Conservation (phyloP, 2,888 invertebrate genomes). For the Carabus problematicus region DNA sequence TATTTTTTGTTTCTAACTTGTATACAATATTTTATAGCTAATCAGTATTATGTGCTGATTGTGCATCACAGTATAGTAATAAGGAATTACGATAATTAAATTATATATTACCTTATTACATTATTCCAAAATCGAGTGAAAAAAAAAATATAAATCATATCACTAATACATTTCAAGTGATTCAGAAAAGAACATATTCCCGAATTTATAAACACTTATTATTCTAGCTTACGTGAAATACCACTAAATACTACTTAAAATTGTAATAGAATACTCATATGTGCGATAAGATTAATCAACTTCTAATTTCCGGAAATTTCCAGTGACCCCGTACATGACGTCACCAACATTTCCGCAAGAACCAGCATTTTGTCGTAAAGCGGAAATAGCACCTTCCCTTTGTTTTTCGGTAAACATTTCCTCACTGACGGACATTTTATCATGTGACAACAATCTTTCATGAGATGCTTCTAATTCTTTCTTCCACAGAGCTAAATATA, state of each 20-base stretch:
- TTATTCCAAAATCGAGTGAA: no score
- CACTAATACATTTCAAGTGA: no score
- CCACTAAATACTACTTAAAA: not conserved
- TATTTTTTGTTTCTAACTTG: no score
- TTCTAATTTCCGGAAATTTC: conserved; percentile 80
- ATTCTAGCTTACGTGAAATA: not conserved
- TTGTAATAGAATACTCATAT: not conserved
- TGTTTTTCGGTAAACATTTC: conserved; percentile 76
- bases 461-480: conserved; percentile 69
- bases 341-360: conserved; percentile 71
- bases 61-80: no score
- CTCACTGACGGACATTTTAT: conserved; percentile 72
- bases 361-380: conserved; percentile 66
- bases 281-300: conserved; percentile 65
- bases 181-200: no score
- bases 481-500: conserved; percentile 72
- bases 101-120: no score
- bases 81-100: no score
- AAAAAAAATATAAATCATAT: no score
- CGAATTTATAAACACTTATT: no score
- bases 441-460: conserved; percentile 69
- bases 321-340: conserved; percentile 73
- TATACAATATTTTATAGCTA: no score
- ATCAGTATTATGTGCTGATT: no score
- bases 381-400: conserved; percentile 77